Evolutionary conservation across 1,140 invertebrate species (phyloP), one percentile per base, ranked within the genome.

Genomic region (Littorina saxatilis): DNA sequence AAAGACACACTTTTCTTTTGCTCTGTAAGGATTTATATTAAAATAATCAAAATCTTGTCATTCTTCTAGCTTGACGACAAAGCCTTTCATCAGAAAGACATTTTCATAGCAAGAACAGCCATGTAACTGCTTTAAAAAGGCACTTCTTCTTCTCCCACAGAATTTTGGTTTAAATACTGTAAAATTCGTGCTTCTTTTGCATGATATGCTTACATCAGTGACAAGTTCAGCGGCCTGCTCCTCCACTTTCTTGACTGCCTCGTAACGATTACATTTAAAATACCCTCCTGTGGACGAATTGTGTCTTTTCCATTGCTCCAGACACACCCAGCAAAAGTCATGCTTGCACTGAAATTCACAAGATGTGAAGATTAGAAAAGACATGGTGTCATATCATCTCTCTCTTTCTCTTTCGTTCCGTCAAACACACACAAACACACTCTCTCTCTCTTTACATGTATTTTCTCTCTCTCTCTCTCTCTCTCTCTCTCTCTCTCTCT

Each of bases 321-420:
- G 92, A 90, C 95, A 96, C 27, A 96, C 95, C 95, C 95, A 96
- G 91, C 95, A 96, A 87, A 95, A 96, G 86, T 96, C 95, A 92
- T 94, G 94, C 92, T 96, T 96, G 89, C 95, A 96, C 94, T 95
- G 90, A 47, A 92, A 93, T 84, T 80, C n/a, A n/a, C n/a, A n/a
- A n/a, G n/a, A n/a, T n/a, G n/a, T n/a, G n/a, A n/a, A n/a, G n/a
- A 84, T 43, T 40, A 47, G 80, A 40, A 27, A 78, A 39, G 17
- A 80, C 37, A 61, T n/a, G 55, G 55, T 23, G 7, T 61, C 55
- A 23, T 27, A 61, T 13, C 55, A 27, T 61, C 23, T 61, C 20
- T 50, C 0, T 61, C n/a, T n/a, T 20, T 61, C 55, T 61, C 0
- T 52, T 11, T 15, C 13, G 13, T 52, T 52, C 47, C 23, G 47